These are phyloP conservation scores for Tetramorium parvispinum DNA, from an alignment of 1,140 invertebrate genomes.

Conservation along the genomic window DNA sequence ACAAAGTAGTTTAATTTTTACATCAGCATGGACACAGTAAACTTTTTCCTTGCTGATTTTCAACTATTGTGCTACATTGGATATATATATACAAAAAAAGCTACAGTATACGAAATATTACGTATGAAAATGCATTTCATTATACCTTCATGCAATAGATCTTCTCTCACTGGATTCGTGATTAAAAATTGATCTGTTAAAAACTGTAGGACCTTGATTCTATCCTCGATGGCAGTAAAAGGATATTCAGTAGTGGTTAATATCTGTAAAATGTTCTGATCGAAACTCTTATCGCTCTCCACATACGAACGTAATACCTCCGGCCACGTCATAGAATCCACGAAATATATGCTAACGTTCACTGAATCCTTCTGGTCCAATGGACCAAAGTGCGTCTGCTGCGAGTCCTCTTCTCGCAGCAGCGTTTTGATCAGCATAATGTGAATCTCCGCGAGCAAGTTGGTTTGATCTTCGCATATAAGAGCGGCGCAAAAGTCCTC, in stretches of 20 bases:
- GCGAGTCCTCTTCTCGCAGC: constrained; percentile 96
- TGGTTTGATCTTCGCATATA: constrained; percentile 96
- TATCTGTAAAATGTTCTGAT: constrained; percentile 89
- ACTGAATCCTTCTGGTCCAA: constrained; percentile 98
- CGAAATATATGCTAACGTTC: constrained; percentile 95
- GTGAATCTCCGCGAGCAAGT: constrained; percentile 96
- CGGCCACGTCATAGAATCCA: constrained; percentile 98
- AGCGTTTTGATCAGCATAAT: constrained; percentile 96
- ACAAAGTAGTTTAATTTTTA: neutral
- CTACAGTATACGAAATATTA: neutral
- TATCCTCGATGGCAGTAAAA: constrained; percentile 93
- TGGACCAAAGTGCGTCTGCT: constrained; percentile 97
- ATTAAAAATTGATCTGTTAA: constrained; percentile 97
- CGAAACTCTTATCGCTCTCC: constrained; percentile 94
- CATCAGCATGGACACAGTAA: constrained; percentile 63
- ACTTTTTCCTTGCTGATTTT: constrained; percentile 56
- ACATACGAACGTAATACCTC: constrained; percentile 95
- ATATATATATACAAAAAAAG: neutral
- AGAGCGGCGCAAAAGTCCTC: constrained; percentile 98
- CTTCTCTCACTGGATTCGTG: constrained; percentile 96
- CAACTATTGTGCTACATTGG: neutral
- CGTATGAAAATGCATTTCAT: neutral
- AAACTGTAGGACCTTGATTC: constrained; percentile 95
- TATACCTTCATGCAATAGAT: constrained; percentile 96
- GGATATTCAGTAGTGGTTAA: constrained; percentile 94